Percentiles rank a stretch among this genome's conserved stretches.
These are phyloP conservation scores for Reticulitermes lucifugus DNA, from an alignment of 2,888 invertebrate genomes.

Conservation along the genomic window DNA sequence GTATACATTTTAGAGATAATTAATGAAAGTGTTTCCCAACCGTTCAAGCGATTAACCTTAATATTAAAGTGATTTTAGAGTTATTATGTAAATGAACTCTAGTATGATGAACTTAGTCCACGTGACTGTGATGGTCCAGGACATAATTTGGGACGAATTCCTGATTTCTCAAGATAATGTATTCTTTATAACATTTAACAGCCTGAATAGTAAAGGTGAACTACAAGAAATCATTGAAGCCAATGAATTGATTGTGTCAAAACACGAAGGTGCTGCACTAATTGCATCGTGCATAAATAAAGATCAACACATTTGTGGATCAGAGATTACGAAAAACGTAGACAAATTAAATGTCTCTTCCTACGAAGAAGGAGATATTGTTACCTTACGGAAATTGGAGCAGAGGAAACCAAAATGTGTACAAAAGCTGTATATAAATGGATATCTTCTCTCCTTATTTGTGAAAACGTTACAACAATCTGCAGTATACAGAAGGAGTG, in stretches of 20 bases:
- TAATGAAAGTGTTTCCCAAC: too few species aligned
- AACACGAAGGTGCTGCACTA: not conserved
- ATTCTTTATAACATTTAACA: not conserved
- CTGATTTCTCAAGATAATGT: not conserved
- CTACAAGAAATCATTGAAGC: not conserved
- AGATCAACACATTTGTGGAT: not conserved
- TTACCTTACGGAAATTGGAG: not conserved
- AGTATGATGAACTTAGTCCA: not conserved
- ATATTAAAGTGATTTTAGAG: too few species aligned
- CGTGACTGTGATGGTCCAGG: conserved; percentile 5
- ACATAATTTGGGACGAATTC: conserved; percentile 35
- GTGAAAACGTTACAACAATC: conserved; percentile 58
- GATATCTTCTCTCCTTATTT: conserved; percentile 56
- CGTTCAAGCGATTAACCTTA: too few species aligned
- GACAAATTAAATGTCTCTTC: conserved; percentile 1
- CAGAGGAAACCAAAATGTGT: not conserved
- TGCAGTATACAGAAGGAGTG: conserved; percentile 56
- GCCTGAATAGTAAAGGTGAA: not conserved
- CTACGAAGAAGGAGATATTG: not conserved
- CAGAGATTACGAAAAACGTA: not conserved
- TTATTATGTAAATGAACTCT: not conserved
- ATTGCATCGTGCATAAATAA: not conserved
- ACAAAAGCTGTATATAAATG: conserved; percentile 56
- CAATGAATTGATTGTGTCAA: not conserved
- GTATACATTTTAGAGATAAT: too few species aligned